Conservation (phyloP, 2,113 vertebrate species). For the Henicopernis longicauda region DNA sequence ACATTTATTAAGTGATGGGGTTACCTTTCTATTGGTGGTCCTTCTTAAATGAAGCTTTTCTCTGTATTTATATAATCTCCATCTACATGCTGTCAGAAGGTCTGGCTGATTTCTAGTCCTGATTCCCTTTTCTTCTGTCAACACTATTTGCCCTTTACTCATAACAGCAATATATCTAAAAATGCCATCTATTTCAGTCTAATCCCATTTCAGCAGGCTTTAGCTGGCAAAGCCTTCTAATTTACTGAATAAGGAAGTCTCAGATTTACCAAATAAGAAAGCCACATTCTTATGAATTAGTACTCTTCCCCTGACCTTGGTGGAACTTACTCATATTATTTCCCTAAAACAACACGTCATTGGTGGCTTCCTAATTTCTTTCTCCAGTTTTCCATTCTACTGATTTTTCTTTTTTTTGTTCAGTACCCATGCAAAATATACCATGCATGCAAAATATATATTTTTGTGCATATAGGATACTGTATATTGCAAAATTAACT, state of each 20-base stretch:
- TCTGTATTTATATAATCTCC: background rate
- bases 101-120: background rate
- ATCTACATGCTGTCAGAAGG: background rate
- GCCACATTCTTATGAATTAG: background rate
- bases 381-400: background rate
- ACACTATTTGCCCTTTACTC: background rate
- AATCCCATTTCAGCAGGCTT: background rate
- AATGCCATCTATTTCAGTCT: background rate
- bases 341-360: background rate
- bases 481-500: background rate
- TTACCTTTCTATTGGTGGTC: background rate
- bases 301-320: background rate
- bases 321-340: background rate
- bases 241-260: background rate
- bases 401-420: background rate
- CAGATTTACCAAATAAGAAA: background rate
- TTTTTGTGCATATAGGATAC: background rate
- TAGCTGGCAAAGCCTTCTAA: background rate
- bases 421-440: background rate
- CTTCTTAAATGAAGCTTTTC: background rate
- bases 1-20: background rate
- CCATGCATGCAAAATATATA: fast-evolving
- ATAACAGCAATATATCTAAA: background rate
- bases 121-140: background rate
- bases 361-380: background rate